These are phyloP conservation scores for Octodonta nipae DNA, from an alignment of 2,888 invertebrate genomes.

Conservation along the genomic window DNA sequence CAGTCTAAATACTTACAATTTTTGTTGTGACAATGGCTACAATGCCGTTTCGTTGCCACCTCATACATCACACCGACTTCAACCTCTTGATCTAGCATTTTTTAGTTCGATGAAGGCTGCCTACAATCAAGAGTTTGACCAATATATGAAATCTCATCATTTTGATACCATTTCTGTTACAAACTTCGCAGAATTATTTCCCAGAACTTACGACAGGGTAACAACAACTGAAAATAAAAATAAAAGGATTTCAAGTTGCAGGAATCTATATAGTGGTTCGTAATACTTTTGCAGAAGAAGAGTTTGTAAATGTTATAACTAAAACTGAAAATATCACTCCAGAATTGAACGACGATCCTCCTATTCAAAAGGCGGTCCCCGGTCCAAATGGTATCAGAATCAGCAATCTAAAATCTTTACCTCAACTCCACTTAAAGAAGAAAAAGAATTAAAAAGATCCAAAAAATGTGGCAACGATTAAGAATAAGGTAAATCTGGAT, in stretches of 20 bases:
- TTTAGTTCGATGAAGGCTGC: conserved; percentile 10
- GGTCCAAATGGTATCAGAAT: conserved; percentile 1
- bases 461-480: no score
- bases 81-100: conserved; percentile 9
- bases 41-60: conserved; percentile 8
- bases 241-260: conserved; percentile 7
- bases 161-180: not conserved
- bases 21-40: conserved; percentile 7
- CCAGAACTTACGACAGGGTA: conserved; percentile 6
- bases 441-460: no score
- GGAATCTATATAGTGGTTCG: conserved; percentile 7
- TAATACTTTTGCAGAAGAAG: conserved; percentile 7
- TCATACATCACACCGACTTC: conserved; percentile 9
- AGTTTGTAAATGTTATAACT: conserved; percentile 5
- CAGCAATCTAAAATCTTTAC: not conserved
- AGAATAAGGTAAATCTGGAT: conserved; percentile 1
- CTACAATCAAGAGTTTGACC: conserved; percentile 9
- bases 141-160: not conserved
- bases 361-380: no score
- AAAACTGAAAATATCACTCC: not conserved
- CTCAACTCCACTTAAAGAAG: not conserved
- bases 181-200: conserved; percentile 7
- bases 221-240: conserved; percentile 5
- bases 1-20: conserved; percentile 6
- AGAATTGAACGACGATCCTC: conserved; percentile 2